Base-by-base conservation (phyloP, 2,113 vertebrate species). In the Alces alces region DNA sequence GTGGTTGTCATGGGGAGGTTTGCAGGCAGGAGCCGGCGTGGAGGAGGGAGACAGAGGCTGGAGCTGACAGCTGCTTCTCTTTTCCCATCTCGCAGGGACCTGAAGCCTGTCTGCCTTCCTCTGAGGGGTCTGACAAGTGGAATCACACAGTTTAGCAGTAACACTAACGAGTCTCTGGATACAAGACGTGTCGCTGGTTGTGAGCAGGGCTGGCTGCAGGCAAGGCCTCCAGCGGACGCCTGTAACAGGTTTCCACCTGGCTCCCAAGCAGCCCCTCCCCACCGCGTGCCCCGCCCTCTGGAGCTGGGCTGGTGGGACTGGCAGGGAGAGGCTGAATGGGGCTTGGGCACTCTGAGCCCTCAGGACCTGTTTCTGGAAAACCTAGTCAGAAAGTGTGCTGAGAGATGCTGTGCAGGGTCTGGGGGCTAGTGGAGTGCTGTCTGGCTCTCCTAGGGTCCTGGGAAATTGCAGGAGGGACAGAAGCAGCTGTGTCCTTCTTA, bases 111-210 rank as follows among this genome's bases (percentile, higher is more conserved):
- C 86, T 88, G 95, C 97, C 95, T 98, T 97, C 96, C 97, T 97
- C 98, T 82, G 86, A 98, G 90, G 96, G 98, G 97, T 97, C 98
- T 98, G 98, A 98, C 98, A 98, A 96, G 86, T 98, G 97, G 97
- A 97, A 96, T 98, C 98, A 97, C 97, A 47, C 89, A 97, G 97
- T 91, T 96, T 96, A 97, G 89, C 83, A 76, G 64, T 43, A 85
- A 76, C 92, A 94, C 95, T 64, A 60, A 95, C 95, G 95, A 84
- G 93, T 92, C 58, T 97, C 97, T 93, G 98, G 98, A 98, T 98
- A 84, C 17, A 45, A 78, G 95, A 87, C 94, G 95, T 73, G 39
- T 97, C 36, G 11, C 97, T 86, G 58, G 57, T 86, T 84, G 89
- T 66, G 91, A 93, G 97, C 86, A 92, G 84, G 96, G 98, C 95